A percentile compares a stretch with the other conserved stretches of the same genome.
These are phyloP conservation scores for Habropoda laboriosa DNA, from an alignment of 1,140 invertebrate species.

Conservation along the genomic window DNA sequence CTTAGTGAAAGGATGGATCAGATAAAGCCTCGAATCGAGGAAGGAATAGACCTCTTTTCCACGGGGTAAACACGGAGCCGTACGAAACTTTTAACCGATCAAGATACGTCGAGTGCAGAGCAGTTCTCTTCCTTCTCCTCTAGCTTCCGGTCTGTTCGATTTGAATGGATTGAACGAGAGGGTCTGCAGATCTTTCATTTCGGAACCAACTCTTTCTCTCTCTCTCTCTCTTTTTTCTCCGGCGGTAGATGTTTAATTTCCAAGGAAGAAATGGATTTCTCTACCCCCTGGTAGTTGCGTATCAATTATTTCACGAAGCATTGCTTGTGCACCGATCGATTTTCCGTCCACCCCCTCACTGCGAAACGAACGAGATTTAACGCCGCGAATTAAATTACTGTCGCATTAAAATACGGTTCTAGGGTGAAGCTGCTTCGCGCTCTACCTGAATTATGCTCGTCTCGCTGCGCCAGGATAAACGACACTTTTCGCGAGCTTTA, in stretches of 20 bases:
- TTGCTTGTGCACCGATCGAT: neutral
- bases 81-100: conserved; percentile 29
- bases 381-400: conserved; percentile 21
- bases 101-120: conserved; percentile 20
- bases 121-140: too few relatives aligned
- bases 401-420: conserved; percentile 9
- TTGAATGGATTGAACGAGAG: conserved; percentile 1
- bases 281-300: neutral
- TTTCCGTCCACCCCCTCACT: conserved; percentile 5
- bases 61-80: neutral
- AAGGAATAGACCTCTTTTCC: neutral
- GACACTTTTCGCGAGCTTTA: neutral
- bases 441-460: conserved; percentile 11
- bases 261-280: neutral
- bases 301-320: conserved; percentile 32
- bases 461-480: neutral
- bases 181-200: neutral
- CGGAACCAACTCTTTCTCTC: neutral
- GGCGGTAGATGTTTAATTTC: conserved; percentile 18
- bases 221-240: too few relatives aligned
- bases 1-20: neutral
- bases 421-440: neutral
- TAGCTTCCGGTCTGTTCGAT: neutral
- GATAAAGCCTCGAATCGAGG: neutral
- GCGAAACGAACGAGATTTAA: neutral